These are phyloP conservation scores for Mythimna lalbum DNA, from an alignment of 2,888 invertebrate species.

Conservation along the genomic window DNA sequence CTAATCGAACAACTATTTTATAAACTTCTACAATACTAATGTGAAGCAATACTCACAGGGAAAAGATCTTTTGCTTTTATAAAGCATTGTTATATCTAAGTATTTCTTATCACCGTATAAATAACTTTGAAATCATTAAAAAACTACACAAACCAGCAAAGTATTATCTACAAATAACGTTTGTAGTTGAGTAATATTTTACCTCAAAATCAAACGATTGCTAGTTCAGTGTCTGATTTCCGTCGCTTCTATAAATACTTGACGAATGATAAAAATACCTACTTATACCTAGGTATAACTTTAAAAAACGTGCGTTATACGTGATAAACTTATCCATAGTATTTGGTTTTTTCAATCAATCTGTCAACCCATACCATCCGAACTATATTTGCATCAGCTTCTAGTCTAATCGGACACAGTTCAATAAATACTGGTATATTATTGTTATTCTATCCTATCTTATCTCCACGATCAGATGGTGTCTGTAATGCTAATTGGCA, in stretches of 20 bases:
- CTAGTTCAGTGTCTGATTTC: not conserved
- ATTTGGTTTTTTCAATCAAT: not conserved
- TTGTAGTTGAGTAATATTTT: not conserved
- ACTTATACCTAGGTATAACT: not conserved
- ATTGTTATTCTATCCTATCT: not conserved
- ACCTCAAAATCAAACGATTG: not conserved
- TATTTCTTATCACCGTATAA: not conserved
- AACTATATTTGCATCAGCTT: not conserved
- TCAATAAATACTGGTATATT: not conserved
- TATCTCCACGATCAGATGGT: not conserved
- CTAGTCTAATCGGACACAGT: not conserved
- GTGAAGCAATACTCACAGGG: not conserved
- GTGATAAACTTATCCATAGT: not conserved
- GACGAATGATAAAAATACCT: not conserved
- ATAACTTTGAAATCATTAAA: conserved; percentile 5
- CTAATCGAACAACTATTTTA: not conserved
- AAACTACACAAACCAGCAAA: conserved; percentile 11
- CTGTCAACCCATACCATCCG: not conserved
- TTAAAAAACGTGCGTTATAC: not conserved
- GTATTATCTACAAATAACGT: not conserved
- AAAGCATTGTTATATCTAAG: not conserved
- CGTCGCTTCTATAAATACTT: conserved; percentile 4
- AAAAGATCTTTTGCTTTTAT: not conserved
- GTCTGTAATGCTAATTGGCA: not conserved
- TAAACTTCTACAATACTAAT: not conserved